Conservation (phyloP, 2,113 vertebrate species). For the Myanophis thanlyinensis region DNA sequence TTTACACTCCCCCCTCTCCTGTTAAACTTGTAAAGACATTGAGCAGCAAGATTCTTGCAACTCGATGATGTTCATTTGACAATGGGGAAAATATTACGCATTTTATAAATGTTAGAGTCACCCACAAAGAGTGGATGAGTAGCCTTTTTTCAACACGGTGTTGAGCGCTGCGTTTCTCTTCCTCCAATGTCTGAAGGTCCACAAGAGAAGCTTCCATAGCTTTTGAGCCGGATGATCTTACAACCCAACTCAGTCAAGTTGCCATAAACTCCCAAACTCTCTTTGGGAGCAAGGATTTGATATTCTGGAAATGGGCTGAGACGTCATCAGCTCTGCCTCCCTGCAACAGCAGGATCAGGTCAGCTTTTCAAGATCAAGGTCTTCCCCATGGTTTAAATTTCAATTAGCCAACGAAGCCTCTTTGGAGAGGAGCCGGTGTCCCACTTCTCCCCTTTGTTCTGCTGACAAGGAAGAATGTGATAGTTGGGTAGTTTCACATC, state of each 20-base stretch:
- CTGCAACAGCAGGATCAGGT: not conserved
- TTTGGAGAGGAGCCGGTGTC: fast-evolving
- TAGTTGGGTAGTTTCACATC: not conserved
- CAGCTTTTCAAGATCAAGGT: not conserved
- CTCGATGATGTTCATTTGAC: not conserved
- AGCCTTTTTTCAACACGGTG: not conserved
- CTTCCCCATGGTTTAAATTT: not conserved
- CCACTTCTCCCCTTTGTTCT: slow-evolving; percentile 17
- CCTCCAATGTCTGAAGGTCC: not conserved
- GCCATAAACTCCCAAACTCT: not conserved
- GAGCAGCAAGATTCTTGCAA: not conserved
- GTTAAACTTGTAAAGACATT: not conserved
- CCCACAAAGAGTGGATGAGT: not conserved
- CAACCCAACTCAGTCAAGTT: not conserved
- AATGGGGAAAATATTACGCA: not conserved
- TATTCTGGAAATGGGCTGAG: not conserved
- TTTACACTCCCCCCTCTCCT: not conserved
- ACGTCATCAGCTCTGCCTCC: fast-evolving
- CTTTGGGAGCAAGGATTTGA: not conserved
- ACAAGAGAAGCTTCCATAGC: not conserved
- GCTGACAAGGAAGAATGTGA: slow-evolving; percentile 1
- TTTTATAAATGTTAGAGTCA: not conserved
- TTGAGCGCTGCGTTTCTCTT: not conserved
- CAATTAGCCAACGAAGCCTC: slow-evolving; percentile 6
- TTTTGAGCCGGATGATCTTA: not conserved